These are phyloP conservation scores for Oncorhynchus tshawytscha DNA, from an alignment of 2,113 vertebrate genomes.

Conservation along the genomic window DNA sequence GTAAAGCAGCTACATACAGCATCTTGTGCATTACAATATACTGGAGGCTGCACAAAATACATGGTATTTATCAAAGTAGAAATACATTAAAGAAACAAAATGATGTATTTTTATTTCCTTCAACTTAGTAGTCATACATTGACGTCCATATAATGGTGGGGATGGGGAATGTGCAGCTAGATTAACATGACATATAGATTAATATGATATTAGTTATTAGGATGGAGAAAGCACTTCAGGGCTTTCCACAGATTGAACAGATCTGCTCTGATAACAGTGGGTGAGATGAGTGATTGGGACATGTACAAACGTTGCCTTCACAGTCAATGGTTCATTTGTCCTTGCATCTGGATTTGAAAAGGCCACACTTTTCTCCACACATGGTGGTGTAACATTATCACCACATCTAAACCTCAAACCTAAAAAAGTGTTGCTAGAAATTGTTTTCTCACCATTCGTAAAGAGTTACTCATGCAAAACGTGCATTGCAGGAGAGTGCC, in stretches of 20 bases:
- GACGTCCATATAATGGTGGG: too few relatives aligned
- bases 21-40: slow-evolving; percentile 31
- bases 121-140: neutral
- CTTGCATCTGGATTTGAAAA: neutral
- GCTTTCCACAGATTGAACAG: neutral
- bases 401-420: slow-evolving; percentile 19
- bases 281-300: too few relatives aligned
- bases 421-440: slow-evolving; percentile 11
- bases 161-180: too few relatives aligned
- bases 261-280: neutral
- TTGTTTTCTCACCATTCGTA: slow-evolving; percentile 37
- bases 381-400: neutral
- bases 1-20: slow-evolving; percentile 45
- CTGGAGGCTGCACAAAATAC: slow-evolving; percentile 37
- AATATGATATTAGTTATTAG: too few relatives aligned
- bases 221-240: too few relatives aligned
- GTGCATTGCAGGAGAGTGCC: slow-evolving; percentile 48
- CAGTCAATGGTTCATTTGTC: neutral
- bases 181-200: too few relatives aligned
- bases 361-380: neutral
- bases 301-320: neutral
- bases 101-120: neutral
- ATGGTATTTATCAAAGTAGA: slow-evolving; percentile 16
- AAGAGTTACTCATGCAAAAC: slow-evolving; percentile 56
- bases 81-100: slow-evolving; percentile 15